Percentiles rank a stretch among this genome's conserved stretches.
Conservation (phyloP, 1,140 invertebrate genomes). For the Maconellicoccus hirsutus region DNA sequence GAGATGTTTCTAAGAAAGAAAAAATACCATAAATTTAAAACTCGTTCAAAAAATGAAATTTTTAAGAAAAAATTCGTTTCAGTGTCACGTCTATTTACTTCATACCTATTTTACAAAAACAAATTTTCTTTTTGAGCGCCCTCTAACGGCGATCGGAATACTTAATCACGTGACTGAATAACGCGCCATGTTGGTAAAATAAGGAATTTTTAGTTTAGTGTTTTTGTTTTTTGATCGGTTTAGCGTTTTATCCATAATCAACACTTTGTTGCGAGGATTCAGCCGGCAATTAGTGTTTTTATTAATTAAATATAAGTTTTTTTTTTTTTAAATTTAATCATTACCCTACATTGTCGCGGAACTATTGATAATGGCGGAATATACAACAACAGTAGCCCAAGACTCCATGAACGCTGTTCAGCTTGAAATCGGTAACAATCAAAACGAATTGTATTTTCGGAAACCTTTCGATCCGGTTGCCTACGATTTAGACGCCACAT, state of each 20-base stretch:
- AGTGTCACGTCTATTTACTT: too few relatives aligned
- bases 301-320: not conserved
- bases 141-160: not conserved
- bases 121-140: not conserved
- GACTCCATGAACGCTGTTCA: conserved; percentile 66
- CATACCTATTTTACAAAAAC: too few relatives aligned
- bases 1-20: too few relatives aligned
- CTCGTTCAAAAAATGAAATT: too few relatives aligned
- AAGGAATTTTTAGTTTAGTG: not conserved
- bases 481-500: conserved; percentile 86
- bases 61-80: too few relatives aligned
- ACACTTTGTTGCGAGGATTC: conserved; percentile 11
- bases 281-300: not conserved
- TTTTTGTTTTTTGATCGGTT: conserved; percentile 19
- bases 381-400: conserved; percentile 46
- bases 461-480: conserved; percentile 89
- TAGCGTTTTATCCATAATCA: not conserved
- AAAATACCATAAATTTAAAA: too few relatives aligned
- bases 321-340: not conserved
- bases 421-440: conserved; percentile 69
- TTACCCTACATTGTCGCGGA: not conserved
- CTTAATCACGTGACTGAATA: not conserved
- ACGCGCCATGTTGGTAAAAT: conserved; percentile 7
- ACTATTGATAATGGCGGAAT: not conserved
- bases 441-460: conserved; percentile 62